phyloP scores from a whole-genome alignment of 1,140 invertebrate genomes.

The Riptortus pedestris region DNA sequence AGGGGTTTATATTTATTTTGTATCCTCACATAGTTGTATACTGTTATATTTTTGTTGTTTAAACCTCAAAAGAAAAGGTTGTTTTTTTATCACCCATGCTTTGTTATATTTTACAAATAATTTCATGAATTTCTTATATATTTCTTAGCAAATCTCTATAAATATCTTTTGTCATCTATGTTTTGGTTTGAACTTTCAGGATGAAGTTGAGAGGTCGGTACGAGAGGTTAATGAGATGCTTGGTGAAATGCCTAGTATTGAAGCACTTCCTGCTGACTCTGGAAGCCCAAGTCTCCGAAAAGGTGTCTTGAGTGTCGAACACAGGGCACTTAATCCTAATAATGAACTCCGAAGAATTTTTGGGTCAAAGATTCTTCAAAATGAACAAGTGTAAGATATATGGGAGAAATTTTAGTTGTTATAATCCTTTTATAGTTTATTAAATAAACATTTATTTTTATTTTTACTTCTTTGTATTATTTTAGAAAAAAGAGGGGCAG shows the following conservation, averaged over 20 bases:
- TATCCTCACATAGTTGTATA: too few species aligned
- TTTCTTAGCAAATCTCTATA: too few species aligned
- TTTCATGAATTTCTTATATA: too few species aligned
- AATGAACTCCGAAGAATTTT: slow-evolving; percentile 79
- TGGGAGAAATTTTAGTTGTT: neutral
- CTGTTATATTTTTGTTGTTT: too few species aligned
- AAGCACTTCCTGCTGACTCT: slow-evolving; percentile 6
- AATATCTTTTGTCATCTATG: too few species aligned
- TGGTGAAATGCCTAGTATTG: slow-evolving; percentile 42
- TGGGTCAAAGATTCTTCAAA: slow-evolving; percentile 65
- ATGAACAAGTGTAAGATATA: slow-evolving; percentile 42
- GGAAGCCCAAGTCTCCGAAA: slow-evolving; percentile 33
- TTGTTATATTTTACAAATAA: too few species aligned
- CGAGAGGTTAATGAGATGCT: slow-evolving; percentile 61
- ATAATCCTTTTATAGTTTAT: neutral
- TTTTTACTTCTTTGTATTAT: slow-evolving; percentile 7
- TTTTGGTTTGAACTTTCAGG: too few species aligned
- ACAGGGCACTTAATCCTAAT: slow-evolving; percentile 67
- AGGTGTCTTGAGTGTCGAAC: slow-evolving; percentile 49
- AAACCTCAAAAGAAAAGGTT: too few species aligned
- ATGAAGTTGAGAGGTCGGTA: slow-evolving; percentile 63
- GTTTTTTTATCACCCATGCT: too few species aligned
- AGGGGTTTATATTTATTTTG: too few species aligned
- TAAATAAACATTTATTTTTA: neutral
- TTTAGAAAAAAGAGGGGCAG: slow-evolving; percentile 47